These are phyloP conservation scores for Heliconius charithonia DNA, from an alignment of 2,888 invertebrate species.

Conservation along the genomic window DNA sequence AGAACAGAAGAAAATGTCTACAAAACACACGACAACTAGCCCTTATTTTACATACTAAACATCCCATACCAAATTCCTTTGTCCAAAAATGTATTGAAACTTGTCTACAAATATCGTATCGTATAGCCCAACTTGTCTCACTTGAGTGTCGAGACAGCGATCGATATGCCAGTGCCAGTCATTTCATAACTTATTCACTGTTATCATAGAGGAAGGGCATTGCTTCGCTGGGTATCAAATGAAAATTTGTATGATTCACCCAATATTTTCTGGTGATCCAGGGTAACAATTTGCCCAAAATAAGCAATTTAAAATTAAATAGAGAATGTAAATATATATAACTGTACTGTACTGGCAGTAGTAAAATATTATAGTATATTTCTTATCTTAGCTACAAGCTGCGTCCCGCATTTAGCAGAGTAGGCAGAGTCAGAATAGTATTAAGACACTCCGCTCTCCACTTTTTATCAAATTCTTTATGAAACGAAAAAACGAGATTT, in stretches of 20 bases:
- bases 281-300: neutral
- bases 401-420: neutral
- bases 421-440: too few species aligned
- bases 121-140: conserved; percentile 11
- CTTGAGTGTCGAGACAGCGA: conserved; percentile 33
- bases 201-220: conserved; percentile 38
- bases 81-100: conserved; percentile 12
- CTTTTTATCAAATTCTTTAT: too few species aligned
- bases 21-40: neutral
- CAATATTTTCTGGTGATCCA: neutral
- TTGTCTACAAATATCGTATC: conserved; percentile 13
- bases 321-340: neutral
- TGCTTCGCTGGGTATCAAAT: conserved; percentile 7
- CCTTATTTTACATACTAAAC: neutral
- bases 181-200: conserved; percentile 47
- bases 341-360: too few species aligned
- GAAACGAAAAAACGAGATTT: too few species aligned
- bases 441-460: too few species aligned
- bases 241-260: conserved; percentile 16
- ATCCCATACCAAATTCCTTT: conserved; percentile 1
- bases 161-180: conserved; percentile 45
- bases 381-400: neutral
- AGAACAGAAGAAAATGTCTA: too few species aligned
- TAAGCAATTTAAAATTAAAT: neutral
- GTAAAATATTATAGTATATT: neutral